Evolutionary conservation across 2,888 invertebrate species (phyloP).

Genomic region (Bimastos eiseni): DNA sequence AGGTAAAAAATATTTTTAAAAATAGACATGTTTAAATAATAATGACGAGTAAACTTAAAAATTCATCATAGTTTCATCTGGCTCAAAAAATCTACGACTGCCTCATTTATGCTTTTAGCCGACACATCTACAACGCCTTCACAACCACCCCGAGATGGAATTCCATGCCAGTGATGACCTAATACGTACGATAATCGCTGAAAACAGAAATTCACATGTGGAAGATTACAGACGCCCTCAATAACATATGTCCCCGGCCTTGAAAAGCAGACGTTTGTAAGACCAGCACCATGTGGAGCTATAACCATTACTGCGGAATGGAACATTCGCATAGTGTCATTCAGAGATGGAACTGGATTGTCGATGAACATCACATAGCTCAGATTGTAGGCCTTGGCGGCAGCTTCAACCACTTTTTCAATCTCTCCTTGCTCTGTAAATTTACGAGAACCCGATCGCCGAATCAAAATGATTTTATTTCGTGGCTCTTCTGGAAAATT

Average conservation of each 20-base stretch:
- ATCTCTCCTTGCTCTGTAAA: constrained; percentile 25
- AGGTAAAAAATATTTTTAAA: no score
- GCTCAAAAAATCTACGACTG: neutral
- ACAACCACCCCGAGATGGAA: constrained; percentile 36
- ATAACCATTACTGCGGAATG: constrained; percentile 34
- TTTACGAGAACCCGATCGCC: constrained; percentile 8
- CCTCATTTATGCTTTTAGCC: neutral
- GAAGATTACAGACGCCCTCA: constrained; percentile 44
- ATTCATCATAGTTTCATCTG: neutral
- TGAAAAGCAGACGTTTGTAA: constrained; percentile 42
- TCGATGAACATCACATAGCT: constrained; percentile 39
- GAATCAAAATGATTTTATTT: constrained; percentile 32
- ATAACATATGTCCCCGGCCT: constrained; percentile 40
- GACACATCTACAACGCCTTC: constrained; percentile 21
- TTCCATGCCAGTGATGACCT: constrained; percentile 41
- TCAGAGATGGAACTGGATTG: constrained; percentile 38
- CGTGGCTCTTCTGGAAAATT: neutral
- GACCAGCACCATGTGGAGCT: constrained; percentile 36
- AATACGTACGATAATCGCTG: constrained; percentile 39
- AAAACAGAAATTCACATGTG: constrained; percentile 45
- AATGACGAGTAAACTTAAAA: no score
- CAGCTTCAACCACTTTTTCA: constrained; percentile 21
- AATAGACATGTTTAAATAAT: no score
- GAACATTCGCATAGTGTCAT: constrained; percentile 41
- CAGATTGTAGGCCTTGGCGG: constrained; percentile 31